A percentile compares a stretch with the other conserved stretches of the same genome.
Evolutionary conservation across 2,113 vertebrate genomes (phyloP).

Genomic region (Neodontobutis hainanensis): DNA sequence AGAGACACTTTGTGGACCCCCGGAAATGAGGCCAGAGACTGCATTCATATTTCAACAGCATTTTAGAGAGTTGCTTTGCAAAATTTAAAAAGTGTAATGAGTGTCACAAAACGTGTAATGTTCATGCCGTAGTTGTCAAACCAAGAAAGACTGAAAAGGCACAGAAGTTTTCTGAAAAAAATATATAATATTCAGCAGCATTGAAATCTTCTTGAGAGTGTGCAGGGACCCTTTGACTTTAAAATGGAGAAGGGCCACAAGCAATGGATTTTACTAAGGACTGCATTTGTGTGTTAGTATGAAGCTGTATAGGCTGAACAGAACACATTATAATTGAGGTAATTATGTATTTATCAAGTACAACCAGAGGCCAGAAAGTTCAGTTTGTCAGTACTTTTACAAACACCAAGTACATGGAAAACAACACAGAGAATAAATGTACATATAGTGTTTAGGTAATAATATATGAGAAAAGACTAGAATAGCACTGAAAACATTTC

Average conservation of each 20-base stretch:
- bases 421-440: too few relatives aligned
- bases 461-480: too few relatives aligned
- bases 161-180: constrained; percentile 7
- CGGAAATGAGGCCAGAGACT: constrained; percentile 49
- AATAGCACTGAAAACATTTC: too few relatives aligned
- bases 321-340: not conserved
- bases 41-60: constrained; percentile 67
- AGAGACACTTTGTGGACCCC: constrained; percentile 47
- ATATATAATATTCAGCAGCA: constrained; percentile 56
- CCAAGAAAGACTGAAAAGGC: constrained; percentile 28
- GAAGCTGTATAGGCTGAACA: not conserved
- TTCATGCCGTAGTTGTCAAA: constrained; percentile 16
- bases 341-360: not conserved
- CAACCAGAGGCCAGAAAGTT: not conserved
- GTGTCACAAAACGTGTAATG: constrained; percentile 29
- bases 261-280: constrained; percentile 8
- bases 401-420: too few relatives aligned
- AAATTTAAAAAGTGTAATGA: constrained; percentile 54
- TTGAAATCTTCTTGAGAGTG: constrained; percentile 28
- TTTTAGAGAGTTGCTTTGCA: constrained; percentile 53
- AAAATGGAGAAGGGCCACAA: constrained; percentile 30
- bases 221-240: constrained; percentile 22
- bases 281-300: constrained; percentile 10
- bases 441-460: too few relatives aligned
- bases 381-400: too few relatives aligned